Evolutionary conservation across 2,797 vertebrate species (phyloP).

Genomic region (Rhodeus uyekii): DNA sequence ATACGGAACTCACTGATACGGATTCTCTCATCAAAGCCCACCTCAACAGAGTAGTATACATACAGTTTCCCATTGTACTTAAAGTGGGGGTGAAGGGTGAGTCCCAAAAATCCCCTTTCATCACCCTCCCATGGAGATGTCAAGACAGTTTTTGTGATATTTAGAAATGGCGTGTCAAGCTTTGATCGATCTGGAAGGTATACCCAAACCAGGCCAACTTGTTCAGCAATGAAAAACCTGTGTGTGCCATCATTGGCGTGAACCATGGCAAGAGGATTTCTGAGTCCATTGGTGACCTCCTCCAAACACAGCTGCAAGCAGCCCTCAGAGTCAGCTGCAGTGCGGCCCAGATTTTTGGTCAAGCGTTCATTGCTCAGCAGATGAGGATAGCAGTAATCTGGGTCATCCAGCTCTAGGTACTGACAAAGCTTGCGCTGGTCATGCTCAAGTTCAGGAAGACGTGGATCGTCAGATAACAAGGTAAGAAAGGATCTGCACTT

Average conservation of each 20-base stretch:
- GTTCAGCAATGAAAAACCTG: slow-evolving; percentile 92
- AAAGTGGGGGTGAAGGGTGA: slow-evolving; percentile 89
- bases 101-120: slow-evolving; percentile 91
- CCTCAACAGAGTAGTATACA: slow-evolving; percentile 92
- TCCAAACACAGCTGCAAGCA: slow-evolving; percentile 91
- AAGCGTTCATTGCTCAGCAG: slow-evolving; percentile 82
- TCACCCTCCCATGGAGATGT: slow-evolving; percentile 97
- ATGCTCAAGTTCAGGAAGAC: slow-evolving; percentile 71
- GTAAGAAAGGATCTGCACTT: slow-evolving; percentile 80
- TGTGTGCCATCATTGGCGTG: slow-evolving; percentile 91
- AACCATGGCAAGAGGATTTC: slow-evolving; percentile 92
- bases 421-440: slow-evolving; percentile 78
- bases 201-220: slow-evolving; percentile 92
- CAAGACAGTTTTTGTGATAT: slow-evolving; percentile 85
- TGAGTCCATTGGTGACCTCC: slow-evolving; percentile 88
- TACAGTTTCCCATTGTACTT: slow-evolving; percentile 89
- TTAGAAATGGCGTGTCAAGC: slow-evolving; percentile 87
- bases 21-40: slow-evolving; percentile 86
- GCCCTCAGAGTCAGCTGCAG: slow-evolving; percentile 79
- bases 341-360: slow-evolving; percentile 82
- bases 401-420: slow-evolving; percentile 82
- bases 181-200: slow-evolving; percentile 85
- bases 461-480: slow-evolving; percentile 75
- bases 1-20: slow-evolving; percentile 94
- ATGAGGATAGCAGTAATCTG: slow-evolving; percentile 91